Evolutionary conservation across 2,888 invertebrate genomes (phyloP), one percentile per base, ranked within the genome.

Genomic region (Hanleya hanleyi): DNA sequence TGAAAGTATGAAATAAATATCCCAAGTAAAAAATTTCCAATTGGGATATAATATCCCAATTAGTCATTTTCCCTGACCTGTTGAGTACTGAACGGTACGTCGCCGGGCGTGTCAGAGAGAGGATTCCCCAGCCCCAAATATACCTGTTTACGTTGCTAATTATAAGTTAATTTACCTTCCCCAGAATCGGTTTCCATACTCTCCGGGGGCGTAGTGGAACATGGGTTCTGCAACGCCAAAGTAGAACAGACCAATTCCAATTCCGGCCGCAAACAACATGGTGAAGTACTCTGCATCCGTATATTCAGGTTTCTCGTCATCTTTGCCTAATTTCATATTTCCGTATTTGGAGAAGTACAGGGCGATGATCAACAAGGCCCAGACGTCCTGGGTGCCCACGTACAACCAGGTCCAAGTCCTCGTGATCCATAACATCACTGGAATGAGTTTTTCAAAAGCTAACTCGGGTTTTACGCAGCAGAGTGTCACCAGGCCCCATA

Each of bases 211-310:
- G 70, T 75, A 75, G 49, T 75, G 75, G 32, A 35, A 77, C n/a
- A 77, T 65, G 18, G 75, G 75, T 67, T 75, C 75, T 9, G 75
- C 75, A 38, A 75, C 76, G 62, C 77, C 76, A 66, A 71, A 77
- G 47, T 68, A 75, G 41, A 75, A 70, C 65, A 75, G 41, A 15
- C 75, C 75, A 22, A 71, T 69, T 7, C 75, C 75, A 41, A 75
- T 77, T 6, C 75, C 75, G 33, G 76, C 75, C 12, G 77, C 75
- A 49, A 75, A 75, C 33, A 75, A 67, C 75, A 75, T 75, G 12
- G 75, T 72, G 37, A 77, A 77, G 33, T 68, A 75, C 9, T 64
- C 69, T 6, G 64, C 47, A 41, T 77, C 66, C 41, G 47, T 71
- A 38, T 67, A 75, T 71, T 75, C 75, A 18, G 76, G 76, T 49